Base-by-base conservation (phyloP, 2,888 invertebrate genomes). In the Scrobipalpa atriplicella region DNA sequence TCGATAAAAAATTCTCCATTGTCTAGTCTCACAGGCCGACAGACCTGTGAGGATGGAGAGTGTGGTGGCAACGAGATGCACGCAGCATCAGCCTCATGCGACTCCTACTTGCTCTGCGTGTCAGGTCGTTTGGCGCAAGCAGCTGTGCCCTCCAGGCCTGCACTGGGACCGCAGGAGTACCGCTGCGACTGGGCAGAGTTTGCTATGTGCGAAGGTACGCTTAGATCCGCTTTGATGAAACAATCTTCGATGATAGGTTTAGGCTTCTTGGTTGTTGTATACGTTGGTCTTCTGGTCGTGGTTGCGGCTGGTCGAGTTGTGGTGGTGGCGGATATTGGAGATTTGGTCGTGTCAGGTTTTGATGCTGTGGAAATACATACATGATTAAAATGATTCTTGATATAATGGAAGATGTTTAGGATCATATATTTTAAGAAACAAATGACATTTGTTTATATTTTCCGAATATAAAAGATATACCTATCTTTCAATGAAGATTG, bases 101-200 rank as follows among this genome's bases (percentile, higher is more conserved):
- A 95, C 71, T 93, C 95, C 0, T 98, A 96, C 80, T 94, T 95
- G 75, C 93, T 96, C 67, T 98, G 98, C 76, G 94, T 96, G 2
- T 89, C 95, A 3, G 97, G 97, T 0, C 94, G 95, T 68, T n/a
- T 87, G 96, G 79, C 94, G 91, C 38, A 95, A 94, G 72, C 96
- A 96, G 75, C 93, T 94, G 70, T 97, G 97, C 78, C 95, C 97
- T 0, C 95, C 95, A 0, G 97, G 97, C 29, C 84, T 97, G 64
- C 97, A 97, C 80, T 98, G 97, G 97, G 97, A 97, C 81, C 90
- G 91, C 62, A 86, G 93, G 0, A 92, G 93, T 39, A 93, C 51
- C 93, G 95, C 29, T 97, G 97, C 77, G 97, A 97, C 81, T 97
- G 97, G 97, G 95, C 96, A 8, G 92, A 93, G 7, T 93, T 94